Evolutionary conservation across 1,140 invertebrate species (phyloP), one percentile per base, ranked within the genome.

Genomic region (Maniola jurtina): DNA sequence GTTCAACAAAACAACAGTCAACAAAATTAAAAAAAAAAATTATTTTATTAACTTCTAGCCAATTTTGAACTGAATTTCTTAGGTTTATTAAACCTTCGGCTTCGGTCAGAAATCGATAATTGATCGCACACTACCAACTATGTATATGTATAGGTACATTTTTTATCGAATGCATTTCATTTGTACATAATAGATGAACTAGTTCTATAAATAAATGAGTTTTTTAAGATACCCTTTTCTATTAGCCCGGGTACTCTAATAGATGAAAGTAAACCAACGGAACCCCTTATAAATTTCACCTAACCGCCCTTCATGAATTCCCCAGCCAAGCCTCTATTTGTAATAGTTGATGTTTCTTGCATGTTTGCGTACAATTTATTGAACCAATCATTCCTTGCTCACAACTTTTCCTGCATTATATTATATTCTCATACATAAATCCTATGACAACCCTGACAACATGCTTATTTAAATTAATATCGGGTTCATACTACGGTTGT

Each of bases 331-430:
- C 68, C 66, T 66, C 71, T 81, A 82, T 84, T 81, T 80, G 70
- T 81, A 86, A 84, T 80, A 83, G 80, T 83, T 81, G 81, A 80
- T 83, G 83, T 84, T 86, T 83, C 83, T 81, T 75, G 66, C 73
- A 79, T 79, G 77, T 78, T 80, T 77, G 52, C 52, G 52, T 55
- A 55, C 52, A 79, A 84, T 81, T 82, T 84, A 80, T 81, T 76
- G 72, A 72, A 65, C 77, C 76, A 77, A 67, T 67, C 42, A 67
- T 56, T 67, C 42, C 40, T 67, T n/a, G 5, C 14, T 67, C 42
- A 67, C 61, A 67, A 61, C 35, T 47, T 56, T 55, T 13, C 52
- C 52, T 13, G 16, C 52, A 7, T 55, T 55, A 55, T 55, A 34
- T 55, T 55, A 34, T 55, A 55, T 55, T 34, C 34, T 25, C 52